A percentile compares a stretch with the other conserved stretches of the same genome.
These are phyloP conservation scores for Acanthaster planci DNA, from an alignment of 35 echinoderm and acorn worm species.

Conservation along the genomic window DNA sequence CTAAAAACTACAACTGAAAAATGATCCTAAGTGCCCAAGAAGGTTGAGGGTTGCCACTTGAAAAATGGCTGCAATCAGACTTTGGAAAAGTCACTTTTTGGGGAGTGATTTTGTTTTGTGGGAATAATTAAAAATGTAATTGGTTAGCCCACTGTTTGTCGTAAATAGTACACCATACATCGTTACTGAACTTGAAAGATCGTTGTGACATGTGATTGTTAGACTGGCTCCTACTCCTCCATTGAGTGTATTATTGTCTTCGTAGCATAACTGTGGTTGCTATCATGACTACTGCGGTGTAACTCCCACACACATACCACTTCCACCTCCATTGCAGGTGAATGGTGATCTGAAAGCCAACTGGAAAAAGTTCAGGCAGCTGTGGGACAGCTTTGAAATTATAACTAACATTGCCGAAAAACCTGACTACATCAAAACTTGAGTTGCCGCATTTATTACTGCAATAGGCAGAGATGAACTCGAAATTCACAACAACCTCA, in stretches of 20 bases:
- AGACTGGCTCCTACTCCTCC: background rate
- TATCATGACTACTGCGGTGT: background rate
- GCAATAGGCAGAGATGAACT: constrained; percentile 40
- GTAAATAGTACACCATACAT: no score
- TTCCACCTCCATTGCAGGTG: constrained; percentile 22
- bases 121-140: no score
- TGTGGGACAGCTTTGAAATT: constrained; percentile 53
- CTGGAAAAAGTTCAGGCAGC: constrained; percentile 45
- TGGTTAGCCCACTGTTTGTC: no score
- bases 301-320: constrained; percentile 10
- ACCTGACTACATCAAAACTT: background rate
- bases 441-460: constrained; percentile 43
- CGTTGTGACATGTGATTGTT: no score
- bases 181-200: no score
- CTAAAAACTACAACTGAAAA: no score
- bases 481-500: constrained; percentile 62
- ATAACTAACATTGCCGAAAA: constrained; percentile 26
- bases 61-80: no score
- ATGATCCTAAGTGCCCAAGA: no score
- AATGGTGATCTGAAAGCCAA: constrained; percentile 41
- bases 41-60: no score
- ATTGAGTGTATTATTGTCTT: background rate
- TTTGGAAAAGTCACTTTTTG: no score
- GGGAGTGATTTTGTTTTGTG: no score
- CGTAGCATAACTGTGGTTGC: background rate